Conservation (phyloP, 1,140 invertebrate genomes). For the Scaptodrosophila lebanonensis region DNA sequence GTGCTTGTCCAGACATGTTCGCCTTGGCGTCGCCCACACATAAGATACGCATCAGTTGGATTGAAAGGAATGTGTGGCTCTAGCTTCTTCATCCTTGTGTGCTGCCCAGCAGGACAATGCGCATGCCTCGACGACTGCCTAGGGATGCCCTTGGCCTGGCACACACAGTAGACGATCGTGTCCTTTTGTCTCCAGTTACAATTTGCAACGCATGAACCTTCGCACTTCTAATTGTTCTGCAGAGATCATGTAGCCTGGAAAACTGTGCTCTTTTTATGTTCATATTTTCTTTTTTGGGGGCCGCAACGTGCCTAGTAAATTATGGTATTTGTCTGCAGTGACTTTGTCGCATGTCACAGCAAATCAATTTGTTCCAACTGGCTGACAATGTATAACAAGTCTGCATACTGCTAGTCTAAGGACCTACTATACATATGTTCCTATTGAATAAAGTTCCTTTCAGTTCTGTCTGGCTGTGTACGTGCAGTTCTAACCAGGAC, state of each 20-base stretch:
- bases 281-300: conserved; percentile 2
- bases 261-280: conserved; percentile 10
- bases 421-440: conserved; percentile 6
- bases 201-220: conserved; percentile 62
- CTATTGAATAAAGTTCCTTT: conserved; percentile 1
- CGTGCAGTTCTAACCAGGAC: no score
- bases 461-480: conserved; percentile 14
- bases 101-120: conserved; percentile 21
- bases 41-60: conserved; percentile 12
- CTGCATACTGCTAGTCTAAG: no score
- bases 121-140: conserved; percentile 13
- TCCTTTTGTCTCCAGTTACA: conserved; percentile 46
- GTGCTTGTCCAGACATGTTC: conserved; percentile 7
- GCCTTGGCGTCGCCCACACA: conserved; percentile 19
- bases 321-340: conserved; percentile 38
- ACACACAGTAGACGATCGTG: conserved; percentile 11
- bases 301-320: conserved; percentile 37
- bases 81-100: conserved; percentile 29
- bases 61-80: conserved; percentile 26
- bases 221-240: conserved; percentile 41
- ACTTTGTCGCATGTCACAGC: conserved; percentile 45
- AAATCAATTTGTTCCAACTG: conserved; percentile 68
- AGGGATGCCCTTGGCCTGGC: no score
- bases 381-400: conserved; percentile 26
- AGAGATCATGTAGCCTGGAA: conserved; percentile 37